These are phyloP conservation scores for Oryzias dopingdopingensis DNA, from an alignment of 2,797 vertebrate genomes.

Conservation along the genomic window DNA sequence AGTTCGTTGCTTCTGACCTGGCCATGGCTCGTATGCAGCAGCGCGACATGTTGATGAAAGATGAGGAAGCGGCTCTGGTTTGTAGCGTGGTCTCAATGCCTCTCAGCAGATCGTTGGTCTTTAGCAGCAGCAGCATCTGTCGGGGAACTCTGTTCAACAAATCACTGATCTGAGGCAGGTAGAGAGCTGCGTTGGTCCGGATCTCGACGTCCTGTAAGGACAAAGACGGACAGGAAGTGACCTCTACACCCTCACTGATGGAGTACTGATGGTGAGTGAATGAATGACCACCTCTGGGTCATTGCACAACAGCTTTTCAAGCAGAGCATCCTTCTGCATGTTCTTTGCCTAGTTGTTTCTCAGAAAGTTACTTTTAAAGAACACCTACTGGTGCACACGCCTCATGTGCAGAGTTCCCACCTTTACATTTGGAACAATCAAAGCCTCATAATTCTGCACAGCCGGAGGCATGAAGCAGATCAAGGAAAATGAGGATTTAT, in stretches of 20 bases:
- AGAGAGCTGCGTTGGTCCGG: conserved; percentile 83
- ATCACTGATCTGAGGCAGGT: conserved; percentile 92
- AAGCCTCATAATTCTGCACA: too few species aligned
- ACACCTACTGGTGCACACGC: too few species aligned
- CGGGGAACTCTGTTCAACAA: conserved; percentile 89
- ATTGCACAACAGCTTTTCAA: too few species aligned
- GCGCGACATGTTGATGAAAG: conserved; percentile 96
- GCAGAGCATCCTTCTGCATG: too few species aligned
- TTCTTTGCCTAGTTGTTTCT: too few species aligned
- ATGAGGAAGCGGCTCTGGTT: conserved; percentile 88
- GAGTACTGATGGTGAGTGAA: too few species aligned
- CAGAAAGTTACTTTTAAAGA: too few species aligned
- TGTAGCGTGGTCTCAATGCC: conserved; percentile 88
- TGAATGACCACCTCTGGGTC: too few species aligned
- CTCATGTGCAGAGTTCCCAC: too few species aligned
- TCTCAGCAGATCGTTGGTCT: conserved; percentile 94
- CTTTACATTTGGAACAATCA: too few species aligned
- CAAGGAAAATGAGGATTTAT: too few species aligned
- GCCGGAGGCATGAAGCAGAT: too few species aligned
- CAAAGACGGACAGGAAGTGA: not conserved
- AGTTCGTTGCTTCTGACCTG: conserved; percentile 10
- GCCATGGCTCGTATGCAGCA: conserved; percentile 89
- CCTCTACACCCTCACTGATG: not conserved
- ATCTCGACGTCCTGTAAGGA: conserved; percentile 85
- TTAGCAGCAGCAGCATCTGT: conserved; percentile 94